Percentiles rank a stretch among this genome's conserved stretches.
phyloP scores from a whole-genome alignment of 2,113 vertebrate species.

The Condylura cristata region DNA sequence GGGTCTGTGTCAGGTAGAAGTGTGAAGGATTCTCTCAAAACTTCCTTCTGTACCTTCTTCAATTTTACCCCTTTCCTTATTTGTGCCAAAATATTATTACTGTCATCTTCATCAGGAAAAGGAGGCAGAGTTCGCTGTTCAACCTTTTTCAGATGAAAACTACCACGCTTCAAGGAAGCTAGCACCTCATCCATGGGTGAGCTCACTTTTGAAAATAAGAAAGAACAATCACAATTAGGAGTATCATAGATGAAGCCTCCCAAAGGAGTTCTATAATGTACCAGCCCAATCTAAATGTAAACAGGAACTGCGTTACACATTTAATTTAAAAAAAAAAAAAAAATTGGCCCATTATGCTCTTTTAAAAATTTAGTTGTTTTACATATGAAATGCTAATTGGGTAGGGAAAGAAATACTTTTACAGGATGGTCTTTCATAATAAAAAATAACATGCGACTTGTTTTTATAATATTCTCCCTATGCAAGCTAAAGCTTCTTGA shows the following conservation, averaged over 20 bases:
- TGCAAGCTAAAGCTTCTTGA: neutral
- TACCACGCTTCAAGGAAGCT: slow-evolving; percentile 97
- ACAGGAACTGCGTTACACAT: neutral
- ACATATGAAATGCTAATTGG: neutral
- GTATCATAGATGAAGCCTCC: neutral
- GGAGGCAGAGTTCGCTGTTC: slow-evolving; percentile 95
- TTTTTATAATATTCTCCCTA: neutral
- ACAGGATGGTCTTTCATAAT: slow-evolving; percentile 1
- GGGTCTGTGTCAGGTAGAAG: slow-evolving; percentile 92
- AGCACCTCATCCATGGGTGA: slow-evolving; percentile 99
- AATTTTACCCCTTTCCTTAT: slow-evolving; percentile 97
- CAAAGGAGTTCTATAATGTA: neutral
- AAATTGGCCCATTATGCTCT: neutral
- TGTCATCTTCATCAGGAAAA: slow-evolving; percentile 95
- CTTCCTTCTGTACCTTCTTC: slow-evolving; percentile 95
- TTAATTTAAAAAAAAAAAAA: neutral
- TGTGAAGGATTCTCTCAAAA: slow-evolving; percentile 89
- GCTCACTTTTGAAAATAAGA: slow-evolving; percentile 89
- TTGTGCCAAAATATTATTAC: slow-evolving; percentile 98
- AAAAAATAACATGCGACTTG: slow-evolving; percentile 20
- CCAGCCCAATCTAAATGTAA: neutral
- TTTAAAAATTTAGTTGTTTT: neutral
- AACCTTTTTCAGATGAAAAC: slow-evolving; percentile 97
- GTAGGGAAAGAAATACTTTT: slow-evolving; percentile 26
- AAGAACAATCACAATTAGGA: slow-evolving; percentile 52